A percentile compares a stretch with the other conserved stretches of the same genome.
These are phyloP conservation scores for Parnassius orleans DNA, from an alignment of 2,888 invertebrate species.

Conservation along the genomic window DNA sequence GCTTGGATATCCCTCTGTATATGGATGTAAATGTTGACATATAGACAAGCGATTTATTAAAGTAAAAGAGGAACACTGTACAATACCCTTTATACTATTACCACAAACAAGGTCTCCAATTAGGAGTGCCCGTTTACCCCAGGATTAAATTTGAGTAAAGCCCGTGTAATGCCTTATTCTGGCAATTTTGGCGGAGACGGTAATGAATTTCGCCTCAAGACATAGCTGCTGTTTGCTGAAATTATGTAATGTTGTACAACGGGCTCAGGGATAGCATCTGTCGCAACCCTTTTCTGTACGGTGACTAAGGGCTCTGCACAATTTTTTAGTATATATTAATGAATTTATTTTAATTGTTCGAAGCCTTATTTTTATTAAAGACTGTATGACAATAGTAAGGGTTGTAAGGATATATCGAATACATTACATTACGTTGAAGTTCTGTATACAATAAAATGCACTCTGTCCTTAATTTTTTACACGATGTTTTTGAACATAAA, in stretches of 20 bases:
- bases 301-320: constrained; percentile 27
- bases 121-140: constrained; percentile 36
- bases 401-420: too few species aligned
- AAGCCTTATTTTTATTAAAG: too few species aligned
- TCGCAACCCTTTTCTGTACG: constrained; percentile 59
- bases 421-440: too few species aligned
- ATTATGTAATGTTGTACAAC: constrained; percentile 39
- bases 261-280: constrained; percentile 44
- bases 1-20: too few species aligned
- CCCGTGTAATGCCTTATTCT: constrained; percentile 33
- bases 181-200: constrained; percentile 33
- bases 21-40: neutral
- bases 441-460: too few species aligned
- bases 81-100: constrained; percentile 31
- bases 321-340: too few species aligned
- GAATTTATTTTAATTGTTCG: too few species aligned
- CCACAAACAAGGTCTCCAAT: constrained; percentile 42
- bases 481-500: too few species aligned
- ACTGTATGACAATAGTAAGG: too few species aligned
- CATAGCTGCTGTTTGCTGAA: constrained; percentile 48
- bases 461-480: too few species aligned
- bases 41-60: constrained; percentile 1
- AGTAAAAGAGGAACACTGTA: constrained; percentile 9
- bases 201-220: constrained; percentile 65
- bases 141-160: constrained; percentile 39